Evolutionary conservation across 2,888 invertebrate genomes (phyloP).

Genomic region (Hymenopus coronatus): DNA sequence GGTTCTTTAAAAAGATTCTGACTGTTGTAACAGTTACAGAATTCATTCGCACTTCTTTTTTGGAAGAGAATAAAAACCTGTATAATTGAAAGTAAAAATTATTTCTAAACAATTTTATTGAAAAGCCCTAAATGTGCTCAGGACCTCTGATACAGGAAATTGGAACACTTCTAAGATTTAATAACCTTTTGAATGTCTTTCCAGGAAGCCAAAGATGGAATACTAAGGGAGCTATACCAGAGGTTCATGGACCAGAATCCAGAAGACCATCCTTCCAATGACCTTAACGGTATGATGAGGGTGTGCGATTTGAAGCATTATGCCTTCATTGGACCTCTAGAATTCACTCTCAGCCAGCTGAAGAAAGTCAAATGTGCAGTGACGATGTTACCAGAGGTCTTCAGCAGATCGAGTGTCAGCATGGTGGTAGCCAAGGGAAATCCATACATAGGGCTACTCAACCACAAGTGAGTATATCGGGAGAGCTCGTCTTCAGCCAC

Average conservation of each 20-base stretch:
- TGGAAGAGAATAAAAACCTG: no score
- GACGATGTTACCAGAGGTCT: neutral
- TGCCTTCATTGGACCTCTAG: neutral
- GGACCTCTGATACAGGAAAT: no score
- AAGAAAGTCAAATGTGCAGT: neutral
- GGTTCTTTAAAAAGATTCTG: no score
- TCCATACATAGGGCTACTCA: neutral
- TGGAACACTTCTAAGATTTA: no score
- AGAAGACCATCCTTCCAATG: neutral
- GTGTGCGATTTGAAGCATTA: neutral
- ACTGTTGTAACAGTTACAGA: no score
- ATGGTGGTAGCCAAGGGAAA: neutral
- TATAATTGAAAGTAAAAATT: no score
- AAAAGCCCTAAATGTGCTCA: no score
- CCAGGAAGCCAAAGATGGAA: neutral
- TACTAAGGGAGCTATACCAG: neutral
- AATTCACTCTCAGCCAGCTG: neutral
- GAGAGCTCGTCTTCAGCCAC: no score
- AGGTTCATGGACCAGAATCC: neutral
- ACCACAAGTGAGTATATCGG: neutral
- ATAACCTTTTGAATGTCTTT: neutral
- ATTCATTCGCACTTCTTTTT: no score
- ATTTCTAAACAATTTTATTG: no score
- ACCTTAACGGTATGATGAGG: neutral
- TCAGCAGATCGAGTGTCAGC: neutral